Percentiles rank a stretch among this genome's conserved stretches.
Conservation (phyloP, 2,797 vertebrate species). For the Leptoclinus maculatus region DNA sequence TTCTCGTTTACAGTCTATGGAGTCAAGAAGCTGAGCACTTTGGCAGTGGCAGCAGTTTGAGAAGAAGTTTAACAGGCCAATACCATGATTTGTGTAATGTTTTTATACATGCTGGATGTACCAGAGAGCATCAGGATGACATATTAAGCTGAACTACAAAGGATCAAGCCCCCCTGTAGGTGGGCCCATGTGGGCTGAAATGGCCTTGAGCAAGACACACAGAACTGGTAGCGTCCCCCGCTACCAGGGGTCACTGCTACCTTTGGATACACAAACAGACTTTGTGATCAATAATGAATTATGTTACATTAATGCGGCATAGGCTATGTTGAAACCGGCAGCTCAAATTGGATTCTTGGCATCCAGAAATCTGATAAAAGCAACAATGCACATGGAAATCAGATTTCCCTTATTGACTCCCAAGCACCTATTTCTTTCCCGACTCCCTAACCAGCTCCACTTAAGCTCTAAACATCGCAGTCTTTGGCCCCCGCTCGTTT, state of each 20-base stretch:
- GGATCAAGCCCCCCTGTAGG: neutral
- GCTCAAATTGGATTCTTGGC: neutral
- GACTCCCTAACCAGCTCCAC: neutral
- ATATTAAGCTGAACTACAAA: constrained; percentile 7
- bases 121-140: neutral
- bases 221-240: neutral
- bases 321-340: constrained; percentile 6
- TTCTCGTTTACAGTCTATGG: neutral
- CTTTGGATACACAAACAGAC: constrained; percentile 15
- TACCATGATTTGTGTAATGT: neutral
- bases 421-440: neutral
- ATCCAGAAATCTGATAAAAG: constrained; percentile 28
- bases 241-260: neutral
- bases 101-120: constrained; percentile 11
- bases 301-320: constrained; percentile 13
- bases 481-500: constrained; percentile 7
- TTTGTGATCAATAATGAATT: constrained; percentile 19
- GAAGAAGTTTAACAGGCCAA: neutral
- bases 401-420: constrained; percentile 25
- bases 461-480: neutral
- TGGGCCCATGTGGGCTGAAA: constrained; percentile 5
- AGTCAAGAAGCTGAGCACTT: neutral
- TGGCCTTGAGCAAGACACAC: neutral
- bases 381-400: constrained; percentile 10
- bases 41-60: neutral